These are phyloP conservation scores for Erebia ligea DNA, from an alignment of 2,888 invertebrate genomes.

Conservation along the genomic window DNA sequence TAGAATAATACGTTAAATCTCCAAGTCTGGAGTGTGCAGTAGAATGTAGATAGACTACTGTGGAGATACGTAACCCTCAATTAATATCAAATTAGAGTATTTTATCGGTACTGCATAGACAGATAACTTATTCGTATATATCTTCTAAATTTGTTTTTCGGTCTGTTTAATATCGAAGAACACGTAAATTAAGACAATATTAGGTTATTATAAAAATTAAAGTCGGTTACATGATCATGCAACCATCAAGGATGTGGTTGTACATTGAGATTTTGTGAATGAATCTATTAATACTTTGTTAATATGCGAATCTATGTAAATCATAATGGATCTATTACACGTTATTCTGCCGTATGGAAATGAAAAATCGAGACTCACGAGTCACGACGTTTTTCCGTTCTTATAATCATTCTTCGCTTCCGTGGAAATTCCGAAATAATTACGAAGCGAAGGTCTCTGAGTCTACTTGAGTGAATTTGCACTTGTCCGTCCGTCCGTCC, in stretches of 20 bases:
- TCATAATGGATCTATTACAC: background rate
- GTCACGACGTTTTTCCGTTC: too few relatives aligned
- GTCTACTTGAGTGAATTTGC: too few relatives aligned
- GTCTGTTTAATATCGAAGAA: background rate
- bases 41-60: too few relatives aligned
- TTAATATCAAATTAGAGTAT: too few relatives aligned
- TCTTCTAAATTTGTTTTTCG: background rate
- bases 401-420: too few relatives aligned
- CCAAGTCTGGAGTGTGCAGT: too few relatives aligned
- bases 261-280: background rate
- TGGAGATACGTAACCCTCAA: too few relatives aligned
- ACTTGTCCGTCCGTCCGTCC: too few relatives aligned
- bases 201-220: constrained; percentile 12
- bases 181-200: constrained; percentile 4
- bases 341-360: background rate
- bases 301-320: background rate
- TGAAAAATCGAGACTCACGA: background rate
- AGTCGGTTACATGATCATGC: constrained; percentile 4
- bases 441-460: too few relatives aligned
- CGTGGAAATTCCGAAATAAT: too few relatives aligned
- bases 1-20: too few relatives aligned
- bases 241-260: constrained; percentile 3
- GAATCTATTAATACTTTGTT: background rate
- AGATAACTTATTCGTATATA: background rate
- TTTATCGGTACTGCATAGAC: too few relatives aligned